These are phyloP conservation scores for Rotaria macrura DNA, from an alignment of 2,888 invertebrate species.

Conservation along the genomic window DNA sequence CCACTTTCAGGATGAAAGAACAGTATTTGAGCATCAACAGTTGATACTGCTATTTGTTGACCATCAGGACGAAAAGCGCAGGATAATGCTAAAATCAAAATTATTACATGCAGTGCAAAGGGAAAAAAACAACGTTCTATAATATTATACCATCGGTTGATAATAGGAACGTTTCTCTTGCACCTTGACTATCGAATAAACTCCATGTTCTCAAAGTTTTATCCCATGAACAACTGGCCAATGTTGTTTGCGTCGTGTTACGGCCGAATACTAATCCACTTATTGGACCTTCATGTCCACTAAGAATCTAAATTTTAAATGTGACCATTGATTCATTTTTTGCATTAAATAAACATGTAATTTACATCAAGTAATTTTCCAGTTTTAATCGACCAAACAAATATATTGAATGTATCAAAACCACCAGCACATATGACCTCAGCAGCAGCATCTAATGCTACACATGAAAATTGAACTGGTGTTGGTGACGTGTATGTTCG, in stretches of 20 bases:
- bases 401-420: constrained; percentile 85
- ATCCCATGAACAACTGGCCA: constrained; percentile 89
- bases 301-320: constrained; percentile 53
- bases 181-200: constrained; percentile 63
- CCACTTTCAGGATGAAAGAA: constrained; percentile 61
- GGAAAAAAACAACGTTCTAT: constrained; percentile 35
- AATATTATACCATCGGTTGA: constrained; percentile 59
- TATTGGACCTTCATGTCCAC: constrained; percentile 86
- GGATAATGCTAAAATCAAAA: constrained; percentile 57
- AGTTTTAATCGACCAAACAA: constrained; percentile 84
- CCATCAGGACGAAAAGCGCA: constrained; percentile 81
- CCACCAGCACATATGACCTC: constrained; percentile 90
- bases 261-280: constrained; percentile 71
- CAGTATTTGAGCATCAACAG: constrained; percentile 72
- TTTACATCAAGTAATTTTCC: constrained; percentile 71
- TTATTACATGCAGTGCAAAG: neutral
- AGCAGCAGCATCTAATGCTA: constrained; percentile 66
- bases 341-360: neutral
- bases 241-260: constrained; percentile 48
- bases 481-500: constrained; percentile 82
- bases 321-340: constrained; percentile 50
- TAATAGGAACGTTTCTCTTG: constrained; percentile 69
- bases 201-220: constrained; percentile 81
- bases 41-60: constrained; percentile 78
- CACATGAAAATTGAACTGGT: constrained; percentile 71